Percentiles rank a stretch among this genome's conserved stretches.
Conservation (phyloP, 2,797 vertebrate species). For the Sebastes diaconus region DNA sequence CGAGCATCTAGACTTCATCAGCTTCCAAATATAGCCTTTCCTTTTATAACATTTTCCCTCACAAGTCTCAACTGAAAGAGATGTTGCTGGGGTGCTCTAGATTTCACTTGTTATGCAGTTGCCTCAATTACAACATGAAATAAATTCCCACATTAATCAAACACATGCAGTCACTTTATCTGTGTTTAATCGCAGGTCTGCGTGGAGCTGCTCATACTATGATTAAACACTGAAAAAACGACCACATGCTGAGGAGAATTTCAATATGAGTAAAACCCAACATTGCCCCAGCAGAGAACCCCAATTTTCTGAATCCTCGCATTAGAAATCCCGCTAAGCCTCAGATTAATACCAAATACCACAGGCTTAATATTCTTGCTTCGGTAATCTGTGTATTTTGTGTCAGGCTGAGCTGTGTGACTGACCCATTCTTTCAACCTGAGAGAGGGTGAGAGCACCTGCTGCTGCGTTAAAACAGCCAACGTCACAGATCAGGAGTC, state of each 20-base stretch:
- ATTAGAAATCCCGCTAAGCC: slow-evolving; percentile 31
- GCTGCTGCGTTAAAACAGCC: slow-evolving; percentile 49
- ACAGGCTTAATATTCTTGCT: slow-evolving; percentile 34
- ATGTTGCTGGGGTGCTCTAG: background rate
- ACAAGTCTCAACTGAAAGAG: background rate
- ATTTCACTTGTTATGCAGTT: background rate
- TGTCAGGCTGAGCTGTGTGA: slow-evolving; percentile 21
- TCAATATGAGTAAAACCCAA: slow-evolving; percentile 4
- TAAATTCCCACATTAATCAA: background rate
- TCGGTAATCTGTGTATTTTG: slow-evolving; percentile 35
- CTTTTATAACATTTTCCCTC: background rate
- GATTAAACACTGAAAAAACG: background rate
- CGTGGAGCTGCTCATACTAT: background rate
- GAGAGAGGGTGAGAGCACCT: slow-evolving; percentile 58
- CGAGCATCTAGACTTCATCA: slow-evolving; percentile 4
- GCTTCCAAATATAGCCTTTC: slow-evolving; percentile 1
- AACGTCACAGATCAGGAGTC: slow-evolving; percentile 29
- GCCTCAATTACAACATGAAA: background rate
- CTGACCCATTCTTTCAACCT: background rate
- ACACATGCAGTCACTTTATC: background rate
- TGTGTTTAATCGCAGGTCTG: background rate
- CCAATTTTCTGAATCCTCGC: slow-evolving; percentile 4
- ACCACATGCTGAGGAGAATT: slow-evolving; percentile 22
- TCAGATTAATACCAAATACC: slow-evolving; percentile 33
- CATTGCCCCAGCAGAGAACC: background rate